Base-by-base conservation (phyloP, 2,888 invertebrate genomes). In the Eretmocerus hayati region DNA sequence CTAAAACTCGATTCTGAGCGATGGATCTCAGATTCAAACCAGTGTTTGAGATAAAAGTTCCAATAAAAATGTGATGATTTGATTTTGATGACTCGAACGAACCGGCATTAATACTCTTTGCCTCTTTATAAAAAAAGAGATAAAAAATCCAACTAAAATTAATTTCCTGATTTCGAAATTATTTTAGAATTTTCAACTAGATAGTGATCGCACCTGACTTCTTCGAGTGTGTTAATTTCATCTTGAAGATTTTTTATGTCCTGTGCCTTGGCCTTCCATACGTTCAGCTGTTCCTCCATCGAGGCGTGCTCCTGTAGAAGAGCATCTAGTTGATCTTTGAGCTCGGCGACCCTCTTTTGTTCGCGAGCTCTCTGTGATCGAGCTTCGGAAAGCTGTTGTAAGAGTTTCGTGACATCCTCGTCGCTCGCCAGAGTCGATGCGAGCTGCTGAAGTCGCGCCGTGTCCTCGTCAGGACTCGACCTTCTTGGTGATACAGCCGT, bases 241-340 rank as follows among this genome's bases (percentile, higher is more conserved):
- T 90, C 89, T 59, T 90, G 88, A 72, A 87, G 81, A 45, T 83
- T 85, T 68, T 86, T 87, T 67, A 87, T 83, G 63, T 87, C 86
- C 58, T 86, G 84, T 43, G 85, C 86, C 64, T 79, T 78, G 57
- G 77, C 79, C 55, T 78, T 77, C 73, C 80, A 76, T 57, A 80
- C 77, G 57, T 79, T 75, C 54, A 87, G 67, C 62, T 85, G 83
- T 47, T 84, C 84, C 59, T 86, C 85, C 58, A 87, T 71, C 57
- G 79, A 75, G 54, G 80, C 78, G 63, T 85, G 86, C 62, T 87
- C 86, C 65, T 84, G 80, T 19, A 83, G 74, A 64, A 85, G 74
- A 5, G 81, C 78, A 22, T 83, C 78, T 50, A 90, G 68, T 66
- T 89, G 88, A 63, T 88, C 87, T 60, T 87, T 85, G 42, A 90